phyloP scores from a whole-genome alignment of 1,140 invertebrate genomes.

The Phthorimaea operculella region DNA sequence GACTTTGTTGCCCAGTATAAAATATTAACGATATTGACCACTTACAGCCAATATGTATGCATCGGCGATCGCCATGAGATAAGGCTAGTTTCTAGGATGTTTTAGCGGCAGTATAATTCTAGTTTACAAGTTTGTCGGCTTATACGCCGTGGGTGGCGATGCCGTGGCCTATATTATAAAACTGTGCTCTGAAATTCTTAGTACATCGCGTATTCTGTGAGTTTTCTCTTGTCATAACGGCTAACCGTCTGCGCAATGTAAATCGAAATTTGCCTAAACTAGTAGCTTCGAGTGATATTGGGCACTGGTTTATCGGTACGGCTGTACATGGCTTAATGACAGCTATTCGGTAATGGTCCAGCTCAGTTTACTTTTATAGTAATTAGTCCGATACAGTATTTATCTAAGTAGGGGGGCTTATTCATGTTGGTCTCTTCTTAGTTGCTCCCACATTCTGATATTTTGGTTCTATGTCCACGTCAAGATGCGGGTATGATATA shows the following conservation, averaged over 20 bases:
- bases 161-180: constrained; percentile 1
- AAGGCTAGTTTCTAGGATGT: constrained; percentile 31
- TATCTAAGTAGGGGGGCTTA: constrained; percentile 20
- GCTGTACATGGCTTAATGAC: constrained; percentile 41
- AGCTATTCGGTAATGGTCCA: constrained; percentile 55
- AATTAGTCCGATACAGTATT: constrained; percentile 61
- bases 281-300: no score
- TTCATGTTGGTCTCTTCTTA: no score
- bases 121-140: constrained; percentile 30
- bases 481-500: no score
- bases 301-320: constrained; percentile 29
- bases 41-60: constrained; percentile 43
- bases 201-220: no score
- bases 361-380: constrained; percentile 54
- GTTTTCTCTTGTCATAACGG: no score
- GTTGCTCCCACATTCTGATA: no score
- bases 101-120: constrained; percentile 43
- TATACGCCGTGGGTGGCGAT: constrained; percentile 46
- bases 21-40: constrained; percentile 34
- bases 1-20: constrained; percentile 12
- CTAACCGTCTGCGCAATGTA: no score
- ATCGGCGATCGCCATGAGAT: constrained; percentile 39
- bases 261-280: no score
- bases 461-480: no score
- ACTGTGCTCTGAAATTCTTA: background rate